These are phyloP conservation scores for Diachrysia chrysitis DNA, from an alignment of 2,888 invertebrate genomes.

Conservation along the genomic window DNA sequence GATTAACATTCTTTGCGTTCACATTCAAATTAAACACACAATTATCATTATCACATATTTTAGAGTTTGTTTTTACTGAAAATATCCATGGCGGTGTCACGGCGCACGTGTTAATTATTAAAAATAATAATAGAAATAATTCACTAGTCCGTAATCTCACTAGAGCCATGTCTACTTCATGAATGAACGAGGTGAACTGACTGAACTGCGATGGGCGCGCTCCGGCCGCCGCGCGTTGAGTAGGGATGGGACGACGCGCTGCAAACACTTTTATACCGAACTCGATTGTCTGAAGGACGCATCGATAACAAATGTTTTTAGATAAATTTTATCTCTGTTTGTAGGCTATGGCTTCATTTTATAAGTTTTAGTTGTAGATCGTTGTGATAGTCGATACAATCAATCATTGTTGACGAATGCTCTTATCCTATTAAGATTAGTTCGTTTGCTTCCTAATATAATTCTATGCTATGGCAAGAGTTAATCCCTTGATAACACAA, in stretches of 20 bases:
- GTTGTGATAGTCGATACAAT: constrained; percentile 42
- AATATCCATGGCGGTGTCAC: constrained; percentile 84
- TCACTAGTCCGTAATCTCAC: constrained; percentile 83
- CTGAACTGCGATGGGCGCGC: constrained; percentile 24
- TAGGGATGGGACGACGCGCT: constrained; percentile 58
- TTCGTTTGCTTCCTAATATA: constrained; percentile 9
- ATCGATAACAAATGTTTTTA: constrained; percentile 56
- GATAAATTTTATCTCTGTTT: constrained; percentile 57
- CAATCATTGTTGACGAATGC: constrained; percentile 54
- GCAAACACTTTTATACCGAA: constrained; percentile 57
- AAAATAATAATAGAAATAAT: constrained; percentile 83
- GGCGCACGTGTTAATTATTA: constrained; percentile 76
- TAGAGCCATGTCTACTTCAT: constrained; percentile 73
- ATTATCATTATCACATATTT: constrained; percentile 69
- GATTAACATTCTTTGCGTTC: constrained; percentile 67
- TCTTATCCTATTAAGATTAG: constrained; percentile 40
- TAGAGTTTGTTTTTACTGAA: constrained; percentile 71
- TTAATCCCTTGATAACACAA: constrained; percentile 5
- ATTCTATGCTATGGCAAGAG: not conserved
- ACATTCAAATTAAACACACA: constrained; percentile 80
- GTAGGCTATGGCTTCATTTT: constrained; percentile 45
- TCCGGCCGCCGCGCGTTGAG: constrained; percentile 48
- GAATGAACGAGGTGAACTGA: constrained; percentile 58
- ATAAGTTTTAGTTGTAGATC: constrained; percentile 49
- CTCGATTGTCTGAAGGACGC: constrained; percentile 51